Base-by-base conservation (phyloP, 2,888 invertebrate genomes). In the Entomobrya multifasciata region DNA sequence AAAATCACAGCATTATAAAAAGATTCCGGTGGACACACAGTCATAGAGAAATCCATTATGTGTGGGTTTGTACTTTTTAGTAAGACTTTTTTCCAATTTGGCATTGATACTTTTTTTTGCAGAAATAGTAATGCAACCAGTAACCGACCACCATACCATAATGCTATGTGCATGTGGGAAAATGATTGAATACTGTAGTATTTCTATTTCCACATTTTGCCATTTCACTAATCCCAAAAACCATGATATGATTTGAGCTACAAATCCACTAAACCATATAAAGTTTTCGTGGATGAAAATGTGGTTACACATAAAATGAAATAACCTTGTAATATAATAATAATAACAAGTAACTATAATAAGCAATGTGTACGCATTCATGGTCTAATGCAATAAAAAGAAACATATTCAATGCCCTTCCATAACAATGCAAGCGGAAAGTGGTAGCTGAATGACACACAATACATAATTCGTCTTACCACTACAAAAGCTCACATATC, bases 141-240 rank as follows among this genome's bases (percentile, higher is more conserved):
- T 60, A 20, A 17, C 20, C 3, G n/a, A 70, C n/a, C n/a, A n/a
- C n/a, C 52, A n/a, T 13, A 55, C 11, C 3, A 11, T n/a, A n/a
- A 13, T 27, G 8, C 3, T 65, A 5, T n/a, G 27, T 6, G 30
- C 10, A 52, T 27, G 20, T 44, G 6, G 5, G 17, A 17, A 20
- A 55, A 55, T 76, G 30, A 57, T 17, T 41, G 1, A 20, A 57
- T 57, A 55, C 27, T 20, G 41, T 62, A 60, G 36, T 36, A 36
- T 4, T 8, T 78, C 62, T 60, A 78, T n/a, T n/a, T n/a, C n/a
- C 44, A 78, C 44, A 41, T 44, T 44, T 22, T 47, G 47, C 60
- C 60, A 78, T 60, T 77, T 62, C 62, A 15, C 62, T 79, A 62
- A 47, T 62, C 62, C 44, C 49, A 72, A n/a, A 44, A 27, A 25